A percentile compares a stretch with the other conserved stretches of the same genome.
phyloP scores from a whole-genome alignment of 2,113 vertebrate species.

The Dendrocopos noguchii region DNA sequence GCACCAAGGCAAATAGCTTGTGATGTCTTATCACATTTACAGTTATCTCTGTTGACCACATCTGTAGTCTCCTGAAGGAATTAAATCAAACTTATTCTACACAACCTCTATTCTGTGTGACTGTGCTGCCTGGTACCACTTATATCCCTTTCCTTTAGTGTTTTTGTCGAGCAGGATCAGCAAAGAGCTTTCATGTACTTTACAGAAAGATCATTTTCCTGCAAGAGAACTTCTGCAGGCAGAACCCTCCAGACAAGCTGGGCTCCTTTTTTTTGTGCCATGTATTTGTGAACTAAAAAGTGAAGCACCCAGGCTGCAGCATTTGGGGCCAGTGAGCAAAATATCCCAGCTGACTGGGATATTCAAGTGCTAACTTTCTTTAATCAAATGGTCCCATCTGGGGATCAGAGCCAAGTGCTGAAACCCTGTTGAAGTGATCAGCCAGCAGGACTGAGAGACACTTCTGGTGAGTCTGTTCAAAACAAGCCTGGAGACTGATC shows the following conservation, averaged over 20 bases:
- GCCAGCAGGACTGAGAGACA: not conserved
- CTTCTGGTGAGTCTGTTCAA: not conserved
- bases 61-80: not conserved
- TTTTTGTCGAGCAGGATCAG: not conserved
- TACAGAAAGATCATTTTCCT: not conserved
- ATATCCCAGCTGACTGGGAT: not conserved
- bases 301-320: not conserved
- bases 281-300: not conserved
- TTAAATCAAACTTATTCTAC: not conserved
- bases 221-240: not conserved
- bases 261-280: not conserved
- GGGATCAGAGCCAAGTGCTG: not conserved
- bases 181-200: not conserved
- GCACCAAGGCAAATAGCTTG: not conserved
- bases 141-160: not conserved
- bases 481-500: not conserved
- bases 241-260: not conserved
- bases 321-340: not conserved
- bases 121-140: not conserved
- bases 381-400: constrained; percentile 13
- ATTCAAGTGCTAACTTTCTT: constrained; percentile 16
- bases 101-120: not conserved
- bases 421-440: not conserved
- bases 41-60: constrained; percentile 7
- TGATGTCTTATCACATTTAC: not conserved